Conservation (phyloP, 1,140 invertebrate species). For the Drosophila truncata region DNA sequence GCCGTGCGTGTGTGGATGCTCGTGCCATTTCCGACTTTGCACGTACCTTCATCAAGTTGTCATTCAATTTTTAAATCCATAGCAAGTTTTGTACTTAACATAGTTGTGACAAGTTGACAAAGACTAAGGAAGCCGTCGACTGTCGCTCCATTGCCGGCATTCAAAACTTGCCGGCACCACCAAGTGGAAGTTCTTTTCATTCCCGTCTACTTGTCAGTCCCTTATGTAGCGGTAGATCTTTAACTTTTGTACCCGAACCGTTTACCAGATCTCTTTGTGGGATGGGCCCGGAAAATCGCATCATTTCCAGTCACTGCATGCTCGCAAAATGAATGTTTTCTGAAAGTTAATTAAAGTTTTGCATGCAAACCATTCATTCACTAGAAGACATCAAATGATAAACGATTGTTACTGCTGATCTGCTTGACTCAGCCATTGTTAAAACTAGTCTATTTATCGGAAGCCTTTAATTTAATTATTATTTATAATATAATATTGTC, state of each 20-base stretch:
- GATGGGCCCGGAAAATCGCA: constrained; percentile 13
- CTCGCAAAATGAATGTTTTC: constrained; percentile 9
- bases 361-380: neutral
- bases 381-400: neutral
- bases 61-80: constrained; percentile 84
- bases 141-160: constrained; percentile 59
- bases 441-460: no score
- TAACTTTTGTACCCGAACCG: constrained; percentile 8
- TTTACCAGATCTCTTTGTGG: constrained; percentile 9
- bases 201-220: constrained; percentile 3
- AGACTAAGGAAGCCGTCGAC: constrained; percentile 65
- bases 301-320: constrained; percentile 18
- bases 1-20: constrained; percentile 55
- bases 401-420: neutral
- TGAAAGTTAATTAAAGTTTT: constrained; percentile 38
- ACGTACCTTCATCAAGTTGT: constrained; percentile 84
- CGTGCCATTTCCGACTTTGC: constrained; percentile 79
- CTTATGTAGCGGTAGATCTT: constrained; percentile 27
- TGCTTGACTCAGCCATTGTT: neutral
- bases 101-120: constrained; percentile 83
- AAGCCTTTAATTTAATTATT: neutral
- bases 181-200: constrained; percentile 34
- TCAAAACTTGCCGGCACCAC: constrained; percentile 63
- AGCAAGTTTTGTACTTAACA: constrained; percentile 83
- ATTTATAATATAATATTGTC: no score